These are phyloP conservation scores for Sardina pilchardus DNA, from an alignment of 2,113 vertebrate species.

Conservation along the genomic window DNA sequence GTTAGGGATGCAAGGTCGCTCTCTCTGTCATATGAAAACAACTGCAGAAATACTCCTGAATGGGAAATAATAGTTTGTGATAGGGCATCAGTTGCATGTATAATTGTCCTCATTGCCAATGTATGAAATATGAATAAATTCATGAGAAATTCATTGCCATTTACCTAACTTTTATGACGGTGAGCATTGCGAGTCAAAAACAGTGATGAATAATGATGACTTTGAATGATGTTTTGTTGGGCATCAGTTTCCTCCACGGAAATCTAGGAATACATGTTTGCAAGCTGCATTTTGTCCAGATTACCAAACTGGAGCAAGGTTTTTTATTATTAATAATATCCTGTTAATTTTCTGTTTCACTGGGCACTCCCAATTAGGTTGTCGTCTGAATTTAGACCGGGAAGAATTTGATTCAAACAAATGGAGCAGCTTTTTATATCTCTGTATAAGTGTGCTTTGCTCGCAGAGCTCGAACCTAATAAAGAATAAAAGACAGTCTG, in stretches of 20 bases:
- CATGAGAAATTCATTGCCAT: neutral
- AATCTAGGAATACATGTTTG: constrained; percentile 12
- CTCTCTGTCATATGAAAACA: neutral
- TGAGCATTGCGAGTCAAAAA: neutral
- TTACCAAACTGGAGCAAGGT: constrained; percentile 25
- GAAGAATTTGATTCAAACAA: constrained; percentile 40
- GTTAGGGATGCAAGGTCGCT: neutral
- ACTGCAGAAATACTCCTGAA: neutral
- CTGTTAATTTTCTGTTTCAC: constrained; percentile 45
- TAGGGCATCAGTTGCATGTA: neutral
- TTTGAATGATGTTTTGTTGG: neutral
- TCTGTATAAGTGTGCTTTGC: constrained; percentile 22
- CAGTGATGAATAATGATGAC: neutral
- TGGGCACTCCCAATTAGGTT: constrained; percentile 39
- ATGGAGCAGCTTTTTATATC: constrained; percentile 27
- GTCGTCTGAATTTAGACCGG: constrained; percentile 28
- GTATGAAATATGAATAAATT: neutral
- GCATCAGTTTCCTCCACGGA: neutral
- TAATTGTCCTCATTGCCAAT: neutral
- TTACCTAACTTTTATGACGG: neutral
- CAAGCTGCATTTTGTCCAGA: constrained; percentile 29
- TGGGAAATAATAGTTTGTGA: neutral
- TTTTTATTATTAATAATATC: constrained; percentile 13
- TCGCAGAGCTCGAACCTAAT: constrained; percentile 26
- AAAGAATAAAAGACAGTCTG: constrained; percentile 22